Conservation (phyloP, 2,797 vertebrate genomes). For the Glyptemys insculpta region DNA sequence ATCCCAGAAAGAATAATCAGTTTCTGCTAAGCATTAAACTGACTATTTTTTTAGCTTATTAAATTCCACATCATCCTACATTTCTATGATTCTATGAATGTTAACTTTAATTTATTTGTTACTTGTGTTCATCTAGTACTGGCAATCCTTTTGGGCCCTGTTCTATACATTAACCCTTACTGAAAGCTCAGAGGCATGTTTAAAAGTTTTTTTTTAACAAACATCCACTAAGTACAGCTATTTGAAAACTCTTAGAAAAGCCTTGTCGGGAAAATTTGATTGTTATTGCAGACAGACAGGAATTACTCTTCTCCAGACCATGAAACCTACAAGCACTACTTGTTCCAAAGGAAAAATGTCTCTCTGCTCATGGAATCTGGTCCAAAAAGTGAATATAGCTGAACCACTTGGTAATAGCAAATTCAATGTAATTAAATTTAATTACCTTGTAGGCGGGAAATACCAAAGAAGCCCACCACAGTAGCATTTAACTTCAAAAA, state of each 20-base stretch:
- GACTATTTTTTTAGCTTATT: background rate
- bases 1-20: background rate
- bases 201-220: background rate
- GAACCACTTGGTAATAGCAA: background rate
- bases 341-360: background rate
- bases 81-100: background rate
- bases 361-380: background rate
- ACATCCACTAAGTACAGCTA: background rate
- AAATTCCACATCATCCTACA: background rate
- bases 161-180: background rate
- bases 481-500: too few species aligned
- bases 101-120: background rate
- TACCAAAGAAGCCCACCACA: too few species aligned
- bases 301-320: background rate
- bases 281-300: background rate
- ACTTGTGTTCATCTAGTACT: background rate
- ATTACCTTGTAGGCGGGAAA: too few species aligned
- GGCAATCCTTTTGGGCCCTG: background rate
- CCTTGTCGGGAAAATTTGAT: background rate
- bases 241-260: background rate
- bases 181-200: background rate
- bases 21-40: background rate
- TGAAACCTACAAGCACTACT: background rate
- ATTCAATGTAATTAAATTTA: background rate
- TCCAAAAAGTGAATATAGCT: background rate